Conservation (phyloP, 2,113 vertebrate genomes). For the Rhizomys pruinosus region DNA sequence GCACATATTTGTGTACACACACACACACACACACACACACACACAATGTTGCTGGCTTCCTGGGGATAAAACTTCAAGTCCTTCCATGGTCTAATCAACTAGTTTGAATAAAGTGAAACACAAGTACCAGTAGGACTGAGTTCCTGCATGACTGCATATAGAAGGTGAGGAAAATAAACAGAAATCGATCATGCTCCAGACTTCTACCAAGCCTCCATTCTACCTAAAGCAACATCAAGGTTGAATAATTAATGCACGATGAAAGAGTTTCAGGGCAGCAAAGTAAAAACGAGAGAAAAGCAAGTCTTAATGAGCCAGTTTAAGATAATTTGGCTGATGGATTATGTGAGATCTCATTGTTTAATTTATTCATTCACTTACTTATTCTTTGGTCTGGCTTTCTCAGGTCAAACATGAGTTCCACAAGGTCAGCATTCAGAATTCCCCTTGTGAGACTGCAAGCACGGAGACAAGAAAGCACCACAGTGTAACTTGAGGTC, state of each 20-base stretch:
- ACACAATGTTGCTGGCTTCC: background rate
- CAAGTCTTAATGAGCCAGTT: conserved; percentile 30
- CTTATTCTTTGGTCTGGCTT: conserved; percentile 14
- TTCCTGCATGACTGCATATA: background rate
- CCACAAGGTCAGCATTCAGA: background rate
- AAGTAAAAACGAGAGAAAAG: background rate
- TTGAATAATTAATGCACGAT: conserved; percentile 38
- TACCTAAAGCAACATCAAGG: background rate
- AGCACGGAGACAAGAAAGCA: background rate
- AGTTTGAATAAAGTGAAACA: background rate
- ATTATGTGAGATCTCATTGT: background rate
- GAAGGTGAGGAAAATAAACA: background rate
- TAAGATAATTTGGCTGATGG: background rate
- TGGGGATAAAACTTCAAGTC: background rate
- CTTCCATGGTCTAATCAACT: background rate
- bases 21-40: background rate
- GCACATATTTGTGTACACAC: background rate
- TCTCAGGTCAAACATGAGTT: background rate
- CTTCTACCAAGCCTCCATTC: background rate
- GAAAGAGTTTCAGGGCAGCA: background rate
- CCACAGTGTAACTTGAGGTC: background rate
- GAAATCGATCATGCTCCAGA: background rate
- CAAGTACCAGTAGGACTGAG: background rate
- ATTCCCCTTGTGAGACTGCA: background rate
- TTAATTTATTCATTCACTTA: background rate